These are phyloP conservation scores for Caenorhabditis plicata DNA, from an alignment of 2,888 invertebrate genomes.

Conservation along the genomic window DNA sequence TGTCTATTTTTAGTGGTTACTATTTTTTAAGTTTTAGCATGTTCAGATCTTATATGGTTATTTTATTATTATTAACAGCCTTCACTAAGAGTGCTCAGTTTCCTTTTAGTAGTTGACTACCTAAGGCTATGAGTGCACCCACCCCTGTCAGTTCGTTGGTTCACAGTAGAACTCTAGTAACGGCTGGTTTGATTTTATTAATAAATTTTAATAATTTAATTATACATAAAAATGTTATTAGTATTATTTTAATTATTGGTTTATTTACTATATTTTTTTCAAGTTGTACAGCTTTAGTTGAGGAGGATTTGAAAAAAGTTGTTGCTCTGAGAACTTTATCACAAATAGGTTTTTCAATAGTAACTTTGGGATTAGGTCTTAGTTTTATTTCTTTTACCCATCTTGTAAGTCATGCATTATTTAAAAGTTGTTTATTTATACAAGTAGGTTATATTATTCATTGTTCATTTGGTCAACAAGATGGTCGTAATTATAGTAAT, in stretches of 20 bases:
- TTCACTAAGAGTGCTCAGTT: conserved; percentile 81
- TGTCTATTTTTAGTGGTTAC: conserved; percentile 68
- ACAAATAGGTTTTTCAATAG: conserved; percentile 50
- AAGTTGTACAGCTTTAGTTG: conserved; percentile 42
- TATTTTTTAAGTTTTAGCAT: conserved; percentile 66
- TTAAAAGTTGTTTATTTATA: conserved; percentile 54
- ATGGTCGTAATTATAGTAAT: conserved; percentile 52
- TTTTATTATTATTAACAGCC: conserved; percentile 70
- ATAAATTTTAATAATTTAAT: conserved; percentile 65
- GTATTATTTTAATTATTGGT: conserved; percentile 69
- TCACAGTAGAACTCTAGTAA: conserved; percentile 80
- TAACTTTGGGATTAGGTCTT: conserved; percentile 46
- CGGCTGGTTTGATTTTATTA: conserved; percentile 72
- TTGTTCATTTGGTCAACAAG: conserved; percentile 54
- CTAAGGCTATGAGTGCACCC: conserved; percentile 78
- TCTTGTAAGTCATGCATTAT: conserved; percentile 51
- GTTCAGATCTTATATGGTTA: conserved; percentile 48
- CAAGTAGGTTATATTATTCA: conserved; percentile 54
- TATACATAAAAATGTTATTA: conserved; percentile 76
- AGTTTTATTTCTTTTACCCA: conserved; percentile 64
- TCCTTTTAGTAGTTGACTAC: conserved; percentile 79
- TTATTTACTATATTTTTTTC: conserved; percentile 56
- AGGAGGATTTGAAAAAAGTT: conserved; percentile 50
- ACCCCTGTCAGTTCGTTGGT: conserved; percentile 79
- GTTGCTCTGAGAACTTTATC: conserved; percentile 51